phyloP scores from a whole-genome alignment of 1,140 invertebrate species.

The Paraescarpia echinospica region DNA sequence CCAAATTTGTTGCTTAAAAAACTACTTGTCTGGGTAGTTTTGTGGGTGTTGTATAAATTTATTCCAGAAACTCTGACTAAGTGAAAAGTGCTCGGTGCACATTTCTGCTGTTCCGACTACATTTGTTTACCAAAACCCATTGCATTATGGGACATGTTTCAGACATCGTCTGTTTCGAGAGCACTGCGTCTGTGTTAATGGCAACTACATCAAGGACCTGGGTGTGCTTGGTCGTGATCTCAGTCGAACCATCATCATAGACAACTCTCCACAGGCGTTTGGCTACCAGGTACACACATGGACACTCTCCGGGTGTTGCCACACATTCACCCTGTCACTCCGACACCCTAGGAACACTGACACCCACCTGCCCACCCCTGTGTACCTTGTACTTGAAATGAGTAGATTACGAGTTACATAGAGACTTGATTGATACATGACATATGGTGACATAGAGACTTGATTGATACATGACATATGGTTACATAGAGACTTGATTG shows the following conservation, averaged over 20 bases:
- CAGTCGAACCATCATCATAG: slow-evolving; percentile 87
- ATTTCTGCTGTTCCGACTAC: not conserved
- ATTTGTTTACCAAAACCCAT: not conserved
- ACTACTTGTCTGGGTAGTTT: not conserved
- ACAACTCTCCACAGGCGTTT: slow-evolving; percentile 91
- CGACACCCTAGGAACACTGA: no score
- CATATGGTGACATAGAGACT: no score
- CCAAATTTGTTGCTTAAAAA: not conserved
- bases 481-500: no score
- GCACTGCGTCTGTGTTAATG: slow-evolving; percentile 92
- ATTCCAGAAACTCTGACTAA: not conserved
- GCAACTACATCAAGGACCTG: slow-evolving; percentile 96
- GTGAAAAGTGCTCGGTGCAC: not conserved
- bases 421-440: no score
- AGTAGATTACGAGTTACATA: no score
- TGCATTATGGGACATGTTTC: slow-evolving; percentile 20
- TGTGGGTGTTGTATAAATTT: not conserved
- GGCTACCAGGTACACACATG: slow-evolving; percentile 73
- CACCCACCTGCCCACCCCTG: no score
- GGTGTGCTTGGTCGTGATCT: slow-evolving; percentile 90
- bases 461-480: no score
- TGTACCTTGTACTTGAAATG: no score
- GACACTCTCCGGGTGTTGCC: not conserved
- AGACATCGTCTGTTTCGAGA: slow-evolving; percentile 86
- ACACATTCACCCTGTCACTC: no score